Evolutionary conservation across 92 coral and sea anemone species (phyloP).

Genomic region (Pocillopora grandis): DNA sequence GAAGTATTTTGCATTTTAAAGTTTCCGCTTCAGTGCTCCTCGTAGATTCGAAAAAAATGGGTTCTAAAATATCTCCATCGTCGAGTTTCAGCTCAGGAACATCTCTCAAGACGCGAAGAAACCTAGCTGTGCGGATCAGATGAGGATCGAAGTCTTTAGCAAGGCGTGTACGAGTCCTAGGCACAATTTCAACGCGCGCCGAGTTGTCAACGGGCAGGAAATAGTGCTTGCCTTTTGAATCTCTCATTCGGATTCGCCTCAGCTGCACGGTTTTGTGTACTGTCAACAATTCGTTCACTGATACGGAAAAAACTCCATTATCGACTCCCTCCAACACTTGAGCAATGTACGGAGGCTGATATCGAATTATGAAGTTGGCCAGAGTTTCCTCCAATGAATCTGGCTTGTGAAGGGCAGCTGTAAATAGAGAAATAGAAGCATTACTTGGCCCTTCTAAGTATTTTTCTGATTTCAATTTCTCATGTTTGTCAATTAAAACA

Average conservation of each 20-base stretch:
- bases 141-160: neutral
- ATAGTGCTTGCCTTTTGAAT: constrained; percentile 13
- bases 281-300: constrained; percentile 32
- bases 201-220: constrained; percentile 33
- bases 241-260: constrained; percentile 38
- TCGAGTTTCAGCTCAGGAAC: constrained; percentile 10
- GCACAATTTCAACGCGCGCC: constrained; percentile 17
- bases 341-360: constrained; percentile 16
- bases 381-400: neutral
- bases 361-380: constrained; percentile 4
- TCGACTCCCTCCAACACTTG: constrained; percentile 40
- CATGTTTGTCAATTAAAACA: neutral
- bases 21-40: neutral
- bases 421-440: neutral
- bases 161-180: neutral
- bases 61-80: constrained; percentile 35
- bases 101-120: constrained; percentile 1
- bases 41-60: neutral
- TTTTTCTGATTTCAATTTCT: neutral
- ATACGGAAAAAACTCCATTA: constrained; percentile 21
- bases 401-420: neutral
- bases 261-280: constrained; percentile 17
- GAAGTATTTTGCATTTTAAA: neutral
- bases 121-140: neutral
- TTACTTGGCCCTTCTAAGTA: neutral